These are phyloP conservation scores for Phyto melanocephala DNA, from an alignment of 2,888 invertebrate species.

Conservation along the genomic window DNA sequence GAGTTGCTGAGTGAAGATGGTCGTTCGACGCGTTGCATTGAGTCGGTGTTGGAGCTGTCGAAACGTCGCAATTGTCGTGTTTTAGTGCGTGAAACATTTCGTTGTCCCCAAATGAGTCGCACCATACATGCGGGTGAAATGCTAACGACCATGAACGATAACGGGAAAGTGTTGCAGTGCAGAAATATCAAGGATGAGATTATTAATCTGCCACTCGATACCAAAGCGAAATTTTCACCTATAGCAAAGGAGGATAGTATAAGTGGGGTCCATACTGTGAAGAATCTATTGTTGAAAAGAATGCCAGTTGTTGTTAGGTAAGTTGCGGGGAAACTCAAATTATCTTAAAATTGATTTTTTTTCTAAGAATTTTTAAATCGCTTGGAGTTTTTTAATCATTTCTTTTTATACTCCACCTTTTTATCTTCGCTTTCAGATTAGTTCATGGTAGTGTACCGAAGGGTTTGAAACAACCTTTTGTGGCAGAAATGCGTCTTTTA, in stretches of 20 bases:
- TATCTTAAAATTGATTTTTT: not conserved
- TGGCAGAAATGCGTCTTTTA: conserved; percentile 89
- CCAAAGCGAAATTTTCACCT: conserved; percentile 94
- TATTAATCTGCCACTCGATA: conserved; percentile 90
- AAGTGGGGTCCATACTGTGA: conserved; percentile 95
- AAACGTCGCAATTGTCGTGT: conserved; percentile 82
- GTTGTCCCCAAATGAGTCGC: conserved; percentile 78
- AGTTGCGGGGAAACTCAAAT: conserved; percentile 54
- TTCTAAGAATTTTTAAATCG: not conserved
- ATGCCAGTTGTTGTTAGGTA: conserved; percentile 93
- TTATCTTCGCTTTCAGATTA: conserved; percentile 78
- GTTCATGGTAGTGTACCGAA: conserved; percentile 94
- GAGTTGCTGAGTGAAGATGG: conserved; percentile 97
- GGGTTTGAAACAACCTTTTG: conserved; percentile 90
- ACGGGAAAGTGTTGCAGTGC: conserved; percentile 91
- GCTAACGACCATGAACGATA: conserved; percentile 86
- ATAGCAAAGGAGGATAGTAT: conserved; percentile 96
- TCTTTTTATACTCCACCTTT: not conserved
- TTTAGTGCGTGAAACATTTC: conserved; percentile 78
- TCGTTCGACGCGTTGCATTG: conserved; percentile 92
- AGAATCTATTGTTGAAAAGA: conserved; percentile 91
- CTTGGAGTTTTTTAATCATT: too few species aligned
- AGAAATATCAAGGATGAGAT: conserved; percentile 91
- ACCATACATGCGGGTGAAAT: conserved; percentile 91
- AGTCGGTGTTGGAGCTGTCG: conserved; percentile 91